Conservation (phyloP, 1,140 invertebrate genomes). For the Temnothorax longispinosus region DNA sequence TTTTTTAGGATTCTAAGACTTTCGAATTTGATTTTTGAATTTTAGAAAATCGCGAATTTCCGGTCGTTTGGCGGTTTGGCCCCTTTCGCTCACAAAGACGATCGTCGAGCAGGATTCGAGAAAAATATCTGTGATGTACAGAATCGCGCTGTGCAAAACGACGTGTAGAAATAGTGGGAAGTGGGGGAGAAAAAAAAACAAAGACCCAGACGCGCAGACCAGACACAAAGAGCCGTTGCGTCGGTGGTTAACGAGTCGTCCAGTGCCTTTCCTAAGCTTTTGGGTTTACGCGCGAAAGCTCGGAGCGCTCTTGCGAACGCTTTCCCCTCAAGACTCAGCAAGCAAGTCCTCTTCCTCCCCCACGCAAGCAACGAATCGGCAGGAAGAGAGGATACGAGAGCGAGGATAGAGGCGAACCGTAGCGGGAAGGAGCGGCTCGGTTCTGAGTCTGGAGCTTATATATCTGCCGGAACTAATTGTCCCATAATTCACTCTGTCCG, state of each 20-base stretch:
- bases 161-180: neutral
- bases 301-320: slow-evolving; percentile 4
- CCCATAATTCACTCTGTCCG: slow-evolving; percentile 79
- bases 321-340: slow-evolving; percentile 44
- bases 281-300: slow-evolving; percentile 58
- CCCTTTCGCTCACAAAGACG: neutral
- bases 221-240: slow-evolving; percentile 74
- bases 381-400: slow-evolving; percentile 43
- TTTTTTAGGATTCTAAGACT: neutral
- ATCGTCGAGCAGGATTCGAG: slow-evolving; percentile 30
- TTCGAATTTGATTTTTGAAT: neutral
- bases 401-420: slow-evolving; percentile 46
- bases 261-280: slow-evolving; percentile 69
- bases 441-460: slow-evolving; percentile 77
- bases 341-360: neutral
- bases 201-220: neutral
- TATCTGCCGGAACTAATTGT: slow-evolving; percentile 82
- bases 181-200: slow-evolving; percentile 28
- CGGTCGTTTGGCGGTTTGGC: neutral
- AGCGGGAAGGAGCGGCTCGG: slow-evolving; percentile 41
- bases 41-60: neutral
- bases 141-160: neutral
- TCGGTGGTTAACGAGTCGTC: slow-evolving; percentile 78
- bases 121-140: slow-evolving; percentile 10
- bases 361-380: slow-evolving; percentile 37